phyloP scores from a whole-genome alignment of 2,797 vertebrate species.

The Artibeus lituratus region DNA sequence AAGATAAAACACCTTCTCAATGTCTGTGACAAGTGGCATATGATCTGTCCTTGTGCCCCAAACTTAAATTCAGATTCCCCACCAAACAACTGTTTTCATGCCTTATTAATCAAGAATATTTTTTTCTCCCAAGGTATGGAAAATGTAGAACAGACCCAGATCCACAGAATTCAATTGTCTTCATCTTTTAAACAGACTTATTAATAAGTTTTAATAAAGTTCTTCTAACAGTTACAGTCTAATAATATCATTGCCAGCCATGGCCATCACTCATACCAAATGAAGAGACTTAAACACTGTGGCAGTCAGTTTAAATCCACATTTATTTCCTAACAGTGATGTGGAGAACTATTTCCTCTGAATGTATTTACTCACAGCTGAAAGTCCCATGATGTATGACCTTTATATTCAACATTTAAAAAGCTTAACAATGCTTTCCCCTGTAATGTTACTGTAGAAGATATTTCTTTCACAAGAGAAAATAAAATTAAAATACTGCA shows the following conservation, averaged over 20 bases:
- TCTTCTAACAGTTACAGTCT: not conserved
- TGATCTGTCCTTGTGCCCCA: not conserved
- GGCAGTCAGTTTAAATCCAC: constrained; percentile 25
- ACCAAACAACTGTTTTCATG: not conserved
- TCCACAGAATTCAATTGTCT: not conserved
- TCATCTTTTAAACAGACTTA: not conserved
- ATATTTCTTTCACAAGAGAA: constrained; percentile 64
- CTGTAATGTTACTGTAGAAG: not conserved
- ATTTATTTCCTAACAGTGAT: constrained; percentile 45
- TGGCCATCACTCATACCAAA: not conserved
- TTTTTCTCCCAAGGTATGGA: not conserved
- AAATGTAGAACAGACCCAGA: not conserved
- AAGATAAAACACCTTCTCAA: not conserved
- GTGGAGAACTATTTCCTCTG: not conserved
- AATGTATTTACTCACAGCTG: constrained; percentile 60
- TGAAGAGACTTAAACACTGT: constrained; percentile 14
- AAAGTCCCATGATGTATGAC: constrained; percentile 59
- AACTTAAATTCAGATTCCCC: not conserved
- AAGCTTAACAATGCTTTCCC: constrained; percentile 54
- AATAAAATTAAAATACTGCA: constrained; percentile 58
- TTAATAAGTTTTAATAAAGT: constrained; percentile 14
- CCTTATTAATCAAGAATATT: not conserved
- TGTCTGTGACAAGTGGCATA: not conserved
- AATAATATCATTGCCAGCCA: not conserved
- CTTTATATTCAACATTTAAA: constrained; percentile 69